phyloP scores from a whole-genome alignment of 1,140 invertebrate genomes.

The Doryteuthis pealeii region DNA sequence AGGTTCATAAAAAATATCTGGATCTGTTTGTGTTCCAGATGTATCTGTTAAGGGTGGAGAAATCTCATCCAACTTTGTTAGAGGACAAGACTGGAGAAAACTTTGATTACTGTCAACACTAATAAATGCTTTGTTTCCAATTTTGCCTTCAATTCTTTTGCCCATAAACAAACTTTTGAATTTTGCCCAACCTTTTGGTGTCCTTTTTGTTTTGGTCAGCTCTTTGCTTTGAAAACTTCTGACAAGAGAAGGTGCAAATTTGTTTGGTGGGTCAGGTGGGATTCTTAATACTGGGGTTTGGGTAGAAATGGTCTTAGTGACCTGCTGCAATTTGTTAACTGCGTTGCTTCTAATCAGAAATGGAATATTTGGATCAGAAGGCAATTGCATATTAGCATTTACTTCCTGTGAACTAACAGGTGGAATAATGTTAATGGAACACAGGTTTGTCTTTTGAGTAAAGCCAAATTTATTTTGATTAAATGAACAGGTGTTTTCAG shows the following conservation, averaged over 20 bases:
- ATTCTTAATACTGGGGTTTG: not conserved
- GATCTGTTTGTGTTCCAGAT: constrained; percentile 7
- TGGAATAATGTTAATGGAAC: not conserved
- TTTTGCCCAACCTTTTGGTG: not conserved
- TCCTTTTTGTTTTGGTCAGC: no score
- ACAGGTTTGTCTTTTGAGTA: not conserved
- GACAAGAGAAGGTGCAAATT: not conserved
- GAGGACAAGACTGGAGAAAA: no score
- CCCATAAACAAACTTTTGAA: not conserved
- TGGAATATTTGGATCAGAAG: no score
- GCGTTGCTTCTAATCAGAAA: no score
- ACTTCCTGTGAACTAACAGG: not conserved
- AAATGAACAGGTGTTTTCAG: not conserved
- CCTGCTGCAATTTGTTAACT: not conserved
- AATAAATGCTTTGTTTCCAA: not conserved
- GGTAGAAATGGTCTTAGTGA: not conserved
- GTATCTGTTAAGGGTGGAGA: not conserved
- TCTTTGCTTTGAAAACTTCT: no score
- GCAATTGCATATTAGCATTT: not conserved
- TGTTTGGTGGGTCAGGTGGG: not conserved
- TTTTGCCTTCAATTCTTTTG: not conserved
- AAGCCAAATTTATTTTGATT: not conserved
- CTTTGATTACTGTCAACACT: not conserved
- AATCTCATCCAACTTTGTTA: no score
- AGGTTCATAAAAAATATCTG: constrained; percentile 6